phyloP scores from a whole-genome alignment of 2,797 vertebrate species.

The Lerista edwardsae region DNA sequence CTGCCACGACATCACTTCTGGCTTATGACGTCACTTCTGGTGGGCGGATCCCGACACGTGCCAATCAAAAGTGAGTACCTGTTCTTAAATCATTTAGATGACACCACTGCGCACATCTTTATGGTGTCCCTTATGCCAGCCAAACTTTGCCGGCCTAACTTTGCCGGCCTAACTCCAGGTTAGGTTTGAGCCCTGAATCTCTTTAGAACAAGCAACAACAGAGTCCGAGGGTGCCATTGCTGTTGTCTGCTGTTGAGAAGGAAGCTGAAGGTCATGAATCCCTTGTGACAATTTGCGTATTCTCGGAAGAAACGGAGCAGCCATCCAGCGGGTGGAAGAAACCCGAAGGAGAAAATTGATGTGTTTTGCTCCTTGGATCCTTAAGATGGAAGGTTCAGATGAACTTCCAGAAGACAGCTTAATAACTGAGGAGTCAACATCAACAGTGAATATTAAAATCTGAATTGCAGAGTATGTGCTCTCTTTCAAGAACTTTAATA shows the following conservation, averaged over 20 bases:
- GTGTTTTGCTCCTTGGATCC: constrained; percentile 41
- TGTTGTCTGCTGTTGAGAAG: not conserved
- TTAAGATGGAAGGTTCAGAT: constrained; percentile 27
- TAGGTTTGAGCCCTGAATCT: too few relatives aligned
- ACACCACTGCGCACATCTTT: too few relatives aligned
- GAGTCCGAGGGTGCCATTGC: not conserved
- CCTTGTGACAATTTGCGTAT: not conserved
- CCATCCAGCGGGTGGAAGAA: constrained; percentile 12
- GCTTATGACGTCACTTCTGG: too few relatives aligned
- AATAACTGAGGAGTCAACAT: constrained; percentile 60
- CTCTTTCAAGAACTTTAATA: constrained; percentile 52
- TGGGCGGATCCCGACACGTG: too few relatives aligned
- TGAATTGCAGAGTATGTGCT: constrained; percentile 51
- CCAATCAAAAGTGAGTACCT: too few relatives aligned
- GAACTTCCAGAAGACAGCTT: constrained; percentile 61
- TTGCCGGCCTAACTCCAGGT: too few relatives aligned
- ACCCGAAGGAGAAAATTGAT: constrained; percentile 33
- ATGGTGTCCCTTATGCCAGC: too few relatives aligned
- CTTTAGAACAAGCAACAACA: not conserved
- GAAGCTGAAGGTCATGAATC: not conserved
- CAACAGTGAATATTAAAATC: constrained; percentile 40
- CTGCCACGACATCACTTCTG: too few relatives aligned
- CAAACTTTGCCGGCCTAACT: too few relatives aligned
- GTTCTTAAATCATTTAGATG: too few relatives aligned
- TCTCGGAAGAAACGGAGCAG: not conserved